phyloP scores from a whole-genome alignment of 2,888 invertebrate genomes.

The Venustoraphidia nigricollis region DNA sequence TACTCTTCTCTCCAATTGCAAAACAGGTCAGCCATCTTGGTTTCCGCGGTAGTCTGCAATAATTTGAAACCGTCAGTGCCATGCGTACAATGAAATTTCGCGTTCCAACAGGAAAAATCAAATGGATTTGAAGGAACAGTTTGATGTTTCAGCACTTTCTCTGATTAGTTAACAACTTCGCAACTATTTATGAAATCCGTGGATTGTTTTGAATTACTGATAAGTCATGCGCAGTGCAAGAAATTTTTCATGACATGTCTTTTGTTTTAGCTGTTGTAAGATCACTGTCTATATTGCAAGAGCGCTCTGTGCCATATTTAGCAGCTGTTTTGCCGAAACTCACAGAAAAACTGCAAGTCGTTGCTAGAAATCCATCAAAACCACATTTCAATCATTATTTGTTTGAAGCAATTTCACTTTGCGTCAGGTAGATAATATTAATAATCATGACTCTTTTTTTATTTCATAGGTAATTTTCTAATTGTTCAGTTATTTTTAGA shows the following conservation, averaged over 20 bases:
- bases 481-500: slow-evolving; percentile 27
- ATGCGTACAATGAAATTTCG: too few species aligned
- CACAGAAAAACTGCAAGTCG: slow-evolving; percentile 64
- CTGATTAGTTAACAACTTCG: background rate
- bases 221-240: too few species aligned
- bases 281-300: slow-evolving; percentile 67
- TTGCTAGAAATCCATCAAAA: slow-evolving; percentile 87
- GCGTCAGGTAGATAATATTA: slow-evolving; percentile 46
- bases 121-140: too few species aligned
- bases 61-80: too few species aligned
- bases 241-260: too few species aligned
- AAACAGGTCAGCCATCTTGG: too few species aligned
- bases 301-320: slow-evolving; percentile 62
- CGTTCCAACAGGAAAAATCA: too few species aligned
- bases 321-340: slow-evolving; percentile 69
- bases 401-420: slow-evolving; percentile 86
- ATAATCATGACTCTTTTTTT: background rate
- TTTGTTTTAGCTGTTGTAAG: slow-evolving; percentile 69
- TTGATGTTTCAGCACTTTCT: background rate
- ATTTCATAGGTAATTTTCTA: slow-evolving; percentile 2
- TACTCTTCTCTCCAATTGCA: too few species aligned
- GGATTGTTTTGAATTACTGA: too few species aligned
- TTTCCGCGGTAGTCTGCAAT: too few species aligned
- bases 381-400: slow-evolving; percentile 98
- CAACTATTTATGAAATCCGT: too few species aligned